These are phyloP conservation scores for Drosophila algonquin DNA, from an alignment of 2,888 invertebrate species.

Conservation along the genomic window DNA sequence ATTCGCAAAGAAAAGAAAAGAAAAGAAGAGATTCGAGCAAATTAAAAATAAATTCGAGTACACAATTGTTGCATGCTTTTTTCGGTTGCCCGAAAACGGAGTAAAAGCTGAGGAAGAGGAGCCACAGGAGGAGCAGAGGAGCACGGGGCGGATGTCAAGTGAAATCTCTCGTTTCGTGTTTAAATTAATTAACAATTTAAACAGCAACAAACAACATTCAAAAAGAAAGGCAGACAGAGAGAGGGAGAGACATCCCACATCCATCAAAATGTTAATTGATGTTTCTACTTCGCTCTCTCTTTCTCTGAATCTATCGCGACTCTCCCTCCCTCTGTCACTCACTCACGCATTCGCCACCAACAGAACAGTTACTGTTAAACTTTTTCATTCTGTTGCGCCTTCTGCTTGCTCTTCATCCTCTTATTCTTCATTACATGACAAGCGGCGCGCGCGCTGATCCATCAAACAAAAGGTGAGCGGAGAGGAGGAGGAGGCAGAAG, in stretches of 20 bases:
- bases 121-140: neutral
- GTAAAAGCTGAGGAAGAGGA: neutral
- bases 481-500: neutral
- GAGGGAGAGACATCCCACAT: conserved; percentile 48
- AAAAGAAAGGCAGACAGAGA: conserved; percentile 28
- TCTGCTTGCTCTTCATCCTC: conserved; percentile 13
- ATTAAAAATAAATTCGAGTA: conserved; percentile 9
- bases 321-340: neutral
- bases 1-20: conserved; percentile 13
- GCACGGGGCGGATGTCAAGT: neutral
- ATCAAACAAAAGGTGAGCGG: conserved; percentile 47
- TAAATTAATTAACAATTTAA: conserved; percentile 71
- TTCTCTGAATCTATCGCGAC: neutral
- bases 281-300: conserved; percentile 19
- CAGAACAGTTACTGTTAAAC: conserved; percentile 43
- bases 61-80: conserved; percentile 76
- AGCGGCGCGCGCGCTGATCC: conserved; percentile 74
- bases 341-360: conserved; percentile 23
- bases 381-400: conserved; percentile 37
- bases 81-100: conserved; percentile 37
- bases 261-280: conserved; percentile 77
- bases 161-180: conserved; percentile 38
- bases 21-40: conserved; percentile 6
- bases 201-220: conserved; percentile 41
- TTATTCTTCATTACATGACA: conserved; percentile 67